Conservation (phyloP, 1,140 invertebrate species). For the Fopius arisanus region DNA sequence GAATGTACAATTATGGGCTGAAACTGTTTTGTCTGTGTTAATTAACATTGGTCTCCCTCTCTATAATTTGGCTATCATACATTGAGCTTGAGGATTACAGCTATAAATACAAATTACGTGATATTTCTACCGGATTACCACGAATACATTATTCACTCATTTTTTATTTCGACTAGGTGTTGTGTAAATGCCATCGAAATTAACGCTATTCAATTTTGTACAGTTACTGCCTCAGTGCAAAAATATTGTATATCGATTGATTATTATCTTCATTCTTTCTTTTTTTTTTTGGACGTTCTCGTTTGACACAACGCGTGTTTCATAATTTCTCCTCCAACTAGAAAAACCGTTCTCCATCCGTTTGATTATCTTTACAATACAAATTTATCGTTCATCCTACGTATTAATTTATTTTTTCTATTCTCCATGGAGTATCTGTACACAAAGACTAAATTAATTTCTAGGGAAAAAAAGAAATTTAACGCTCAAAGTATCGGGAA, state of each 20-base stretch:
- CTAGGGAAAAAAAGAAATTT: background rate
- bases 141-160: too few species aligned
- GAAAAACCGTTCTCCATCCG: background rate
- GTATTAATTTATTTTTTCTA: background rate
- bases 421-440: background rate
- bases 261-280: slow-evolving; percentile 45
- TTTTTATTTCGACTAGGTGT: too few species aligned
- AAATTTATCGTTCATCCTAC: background rate
- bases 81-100: slow-evolving; percentile 1
- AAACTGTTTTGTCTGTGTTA: background rate
- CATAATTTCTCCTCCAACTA: background rate
- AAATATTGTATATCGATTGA: slow-evolving; percentile 47
- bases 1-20: background rate
- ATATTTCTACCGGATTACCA: background rate
- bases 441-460: background rate
- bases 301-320: slow-evolving; percentile 18
- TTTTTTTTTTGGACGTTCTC: slow-evolving; percentile 43
- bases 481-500: background rate
- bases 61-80: background rate
- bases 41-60: slow-evolving; percentile 4
- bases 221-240: slow-evolving; percentile 42
- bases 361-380: slow-evolving; percentile 8
- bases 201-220: background rate
- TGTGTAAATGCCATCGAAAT: background rate
- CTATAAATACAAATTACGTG: slow-evolving; percentile 2